Evolutionary conservation across 2,113 vertebrate genomes (phyloP).

Genomic region (Silurus asotus): DNA sequence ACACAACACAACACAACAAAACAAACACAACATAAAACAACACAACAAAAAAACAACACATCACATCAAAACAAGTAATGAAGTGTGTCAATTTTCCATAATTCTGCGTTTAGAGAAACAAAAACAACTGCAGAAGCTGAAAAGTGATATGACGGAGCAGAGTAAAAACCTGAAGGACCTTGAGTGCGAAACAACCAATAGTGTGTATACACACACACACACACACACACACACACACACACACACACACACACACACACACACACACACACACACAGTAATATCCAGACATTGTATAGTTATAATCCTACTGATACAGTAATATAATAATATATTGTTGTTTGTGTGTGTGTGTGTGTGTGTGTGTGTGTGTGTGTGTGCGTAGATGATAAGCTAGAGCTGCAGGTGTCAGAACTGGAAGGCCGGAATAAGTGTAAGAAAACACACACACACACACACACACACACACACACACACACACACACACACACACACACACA

Average conservation of each 20-base stretch:
- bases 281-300: neutral
- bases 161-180: neutral
- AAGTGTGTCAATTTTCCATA: neutral
- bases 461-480: neutral
- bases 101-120: neutral
- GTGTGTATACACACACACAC: constrained; percentile 3
- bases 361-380: too few relatives aligned
- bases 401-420: too few relatives aligned
- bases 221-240: constrained; percentile 12
- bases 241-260: neutral
- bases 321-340: too few relatives aligned
- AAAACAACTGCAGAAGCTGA: neutral
- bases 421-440: neutral
- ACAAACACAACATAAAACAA: too few relatives aligned
- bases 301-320: neutral
- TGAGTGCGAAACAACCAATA: neutral
- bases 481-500: too few relatives aligned
- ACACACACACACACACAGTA: neutral
- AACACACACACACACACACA: neutral
- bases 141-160: neutral
- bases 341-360: too few relatives aligned
- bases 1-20: too few relatives aligned
- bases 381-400: too few relatives aligned
- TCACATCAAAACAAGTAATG: too few relatives aligned
- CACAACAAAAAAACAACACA: too few relatives aligned